Base-by-base conservation (phyloP, 2,113 vertebrate genomes). In the Galemys pyrenaicus region DNA sequence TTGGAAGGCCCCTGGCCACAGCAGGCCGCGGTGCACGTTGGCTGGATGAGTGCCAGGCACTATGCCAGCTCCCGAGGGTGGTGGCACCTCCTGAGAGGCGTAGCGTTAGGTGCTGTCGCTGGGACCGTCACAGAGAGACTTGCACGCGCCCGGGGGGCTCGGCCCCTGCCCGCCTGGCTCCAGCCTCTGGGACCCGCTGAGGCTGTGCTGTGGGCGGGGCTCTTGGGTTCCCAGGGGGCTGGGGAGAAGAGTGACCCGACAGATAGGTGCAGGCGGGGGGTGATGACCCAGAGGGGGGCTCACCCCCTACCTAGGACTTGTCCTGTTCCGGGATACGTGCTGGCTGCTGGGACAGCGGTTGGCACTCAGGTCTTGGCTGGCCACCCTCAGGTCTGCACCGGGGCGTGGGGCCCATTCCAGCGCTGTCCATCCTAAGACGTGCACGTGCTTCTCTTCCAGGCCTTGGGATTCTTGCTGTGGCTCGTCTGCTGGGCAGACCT, bases 401-500 rank as follows among this genome's bases (percentile, higher is more conserved):
- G 13, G 0, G 2, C 20, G 1, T 11, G 26, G 32, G 83, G 20
- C 2, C 13, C 2, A 39, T 64, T 20, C 73, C 2, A 5, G 1
- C 2, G 10, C 41, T 9, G 5, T 10, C 30, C 0, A 0, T 28
- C 3, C 0, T 93, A 37, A 89, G 89, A 87, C 70, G 22, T 0
- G 10, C 10, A 0, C 54, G 22, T 17, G 15, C 95, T 60, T 97
- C 64, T 88, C 12, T 97, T 98, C 0, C 97, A 99, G 99, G 98
- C 98, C 96, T 98, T 99, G 79, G 99, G 99, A 28, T 97, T 99
- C 93, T 88, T 99, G 11, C 97, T 99, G 78, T 99, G 99, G 99
- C 97, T 99, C 19, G 96, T 99, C 99, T 99, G 99, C 99, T 99
- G 99, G 99, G 98, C 99, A 98, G 99, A 99, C 98, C 99, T 99